A percentile compares a stretch with the other conserved stretches of the same genome.
Evolutionary conservation across 2,888 invertebrate species (phyloP).

Genomic region (Leucoma salicis): DNA sequence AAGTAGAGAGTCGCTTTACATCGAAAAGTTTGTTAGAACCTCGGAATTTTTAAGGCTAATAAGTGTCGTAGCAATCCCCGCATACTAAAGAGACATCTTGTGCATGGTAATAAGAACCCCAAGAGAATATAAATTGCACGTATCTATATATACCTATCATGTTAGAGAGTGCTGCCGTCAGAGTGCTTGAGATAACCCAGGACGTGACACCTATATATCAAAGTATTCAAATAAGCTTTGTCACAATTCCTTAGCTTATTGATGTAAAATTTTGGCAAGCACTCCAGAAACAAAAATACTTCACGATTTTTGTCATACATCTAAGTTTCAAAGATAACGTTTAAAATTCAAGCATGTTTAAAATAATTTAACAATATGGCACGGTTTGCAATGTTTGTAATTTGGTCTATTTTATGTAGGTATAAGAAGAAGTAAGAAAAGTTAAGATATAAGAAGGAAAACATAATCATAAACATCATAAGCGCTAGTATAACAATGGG

Average conservation of each 20-base stretch:
- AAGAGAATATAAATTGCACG: slow-evolving; percentile 69
- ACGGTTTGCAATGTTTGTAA: too few species aligned
- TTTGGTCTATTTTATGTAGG: too few species aligned
- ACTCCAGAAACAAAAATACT: too few species aligned
- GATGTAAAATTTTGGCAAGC: slow-evolving; percentile 24
- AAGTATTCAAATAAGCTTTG: slow-evolving; percentile 44
- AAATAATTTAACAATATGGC: too few species aligned
- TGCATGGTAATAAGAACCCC: slow-evolving; percentile 72
- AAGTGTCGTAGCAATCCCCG: slow-evolving; percentile 69
- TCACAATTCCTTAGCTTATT: slow-evolving; percentile 37
- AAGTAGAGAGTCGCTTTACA: slow-evolving; percentile 56
- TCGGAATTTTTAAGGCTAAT: slow-evolving; percentile 79
- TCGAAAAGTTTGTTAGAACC: slow-evolving; percentile 64
- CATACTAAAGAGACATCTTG: slow-evolving; percentile 74
- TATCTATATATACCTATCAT: slow-evolving; percentile 57
- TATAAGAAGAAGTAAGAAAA: too few species aligned
- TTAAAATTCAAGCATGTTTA: too few species aligned
- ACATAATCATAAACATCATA: too few species aligned
- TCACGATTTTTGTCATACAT: too few species aligned
- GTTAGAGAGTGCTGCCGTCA: slow-evolving; percentile 54
- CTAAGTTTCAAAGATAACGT: too few species aligned
- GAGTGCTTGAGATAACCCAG: slow-evolving; percentile 56
- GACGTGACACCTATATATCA: slow-evolving; percentile 60
- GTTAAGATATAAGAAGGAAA: too few species aligned
- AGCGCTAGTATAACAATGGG: too few species aligned